Conservation (phyloP, 2,888 invertebrate genomes). For the Dysmachus trigonus region DNA sequence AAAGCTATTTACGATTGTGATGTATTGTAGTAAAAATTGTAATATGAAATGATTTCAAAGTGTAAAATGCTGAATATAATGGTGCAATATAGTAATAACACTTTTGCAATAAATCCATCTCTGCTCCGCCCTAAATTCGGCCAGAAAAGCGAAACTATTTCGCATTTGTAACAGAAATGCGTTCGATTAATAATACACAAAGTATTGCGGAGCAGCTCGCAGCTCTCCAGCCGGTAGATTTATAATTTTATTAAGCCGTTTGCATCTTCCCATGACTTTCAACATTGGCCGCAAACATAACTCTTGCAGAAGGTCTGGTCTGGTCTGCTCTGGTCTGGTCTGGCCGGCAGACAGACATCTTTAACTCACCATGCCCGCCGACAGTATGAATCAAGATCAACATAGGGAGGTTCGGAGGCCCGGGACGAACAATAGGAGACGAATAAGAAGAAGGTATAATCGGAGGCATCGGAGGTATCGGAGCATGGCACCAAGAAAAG, state of each 20-base stretch:
- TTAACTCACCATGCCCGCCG: background rate
- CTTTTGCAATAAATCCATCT: background rate
- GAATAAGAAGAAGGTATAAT: background rate
- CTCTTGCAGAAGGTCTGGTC: background rate
- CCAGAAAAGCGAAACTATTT: background rate
- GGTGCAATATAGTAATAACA: background rate
- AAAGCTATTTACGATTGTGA: no score
- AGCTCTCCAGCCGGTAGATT: background rate
- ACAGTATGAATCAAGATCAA: background rate
- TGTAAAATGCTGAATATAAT: no score
- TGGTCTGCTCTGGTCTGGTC: background rate
- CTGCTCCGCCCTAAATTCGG: background rate
- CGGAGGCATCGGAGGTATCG: background rate
- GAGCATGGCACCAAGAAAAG: background rate
- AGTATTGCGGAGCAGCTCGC: background rate
- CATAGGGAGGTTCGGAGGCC: background rate
- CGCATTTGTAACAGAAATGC: background rate
- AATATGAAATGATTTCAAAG: no score
- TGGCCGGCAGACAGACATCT: background rate
- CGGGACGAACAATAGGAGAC: background rate
- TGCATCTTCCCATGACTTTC: constrained; percentile 1
- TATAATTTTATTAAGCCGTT: constrained; percentile 33
- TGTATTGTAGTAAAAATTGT: no score
- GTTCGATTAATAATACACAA: constrained; percentile 12
- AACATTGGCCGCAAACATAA: background rate